phyloP scores from a whole-genome alignment of 2,888 invertebrate genomes.

The Apamea epomidion region DNA sequence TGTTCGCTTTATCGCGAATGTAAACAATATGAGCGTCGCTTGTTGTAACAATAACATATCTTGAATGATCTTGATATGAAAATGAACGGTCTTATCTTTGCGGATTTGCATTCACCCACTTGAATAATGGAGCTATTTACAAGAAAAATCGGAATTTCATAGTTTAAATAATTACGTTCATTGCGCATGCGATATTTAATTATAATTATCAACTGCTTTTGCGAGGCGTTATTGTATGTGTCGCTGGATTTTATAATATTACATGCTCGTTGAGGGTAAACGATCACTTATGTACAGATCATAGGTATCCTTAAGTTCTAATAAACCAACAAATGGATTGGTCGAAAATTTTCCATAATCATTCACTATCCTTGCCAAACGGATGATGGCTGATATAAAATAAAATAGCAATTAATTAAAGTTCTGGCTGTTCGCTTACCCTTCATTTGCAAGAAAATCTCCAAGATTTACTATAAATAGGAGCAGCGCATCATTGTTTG shows the following conservation, averaged over 20 bases:
- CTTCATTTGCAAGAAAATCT: slow-evolving; percentile 35
- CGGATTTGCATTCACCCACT: slow-evolving; percentile 40
- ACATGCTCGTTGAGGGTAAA: neutral
- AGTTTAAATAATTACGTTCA: slow-evolving; percentile 16
- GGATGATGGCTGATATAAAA: slow-evolving; percentile 5
- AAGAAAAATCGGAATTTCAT: slow-evolving; percentile 18
- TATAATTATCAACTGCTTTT: slow-evolving; percentile 13
- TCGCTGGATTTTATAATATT: slow-evolving; percentile 4
- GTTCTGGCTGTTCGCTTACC: slow-evolving; percentile 16
- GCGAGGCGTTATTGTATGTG: neutral
- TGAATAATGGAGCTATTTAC: slow-evolving; percentile 10
- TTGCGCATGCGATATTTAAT: slow-evolving; percentile 20
- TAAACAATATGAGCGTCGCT: slow-evolving; percentile 52
- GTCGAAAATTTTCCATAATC: neutral
- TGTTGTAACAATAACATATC: slow-evolving; percentile 39
- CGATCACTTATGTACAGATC: neutral
- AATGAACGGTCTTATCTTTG: slow-evolving; percentile 41
- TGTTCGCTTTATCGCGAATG: slow-evolving; percentile 51
- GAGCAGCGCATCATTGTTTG: slow-evolving; percentile 70
- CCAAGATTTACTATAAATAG: slow-evolving; percentile 59
- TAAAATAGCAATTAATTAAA: slow-evolving; percentile 35
- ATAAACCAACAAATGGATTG: neutral
- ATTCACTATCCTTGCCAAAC: slow-evolving; percentile 9
- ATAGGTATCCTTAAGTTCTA: too few relatives aligned
- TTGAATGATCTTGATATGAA: slow-evolving; percentile 48